Conservation (phyloP, 2,113 vertebrate species). For the Cavia porcellus region DNA sequence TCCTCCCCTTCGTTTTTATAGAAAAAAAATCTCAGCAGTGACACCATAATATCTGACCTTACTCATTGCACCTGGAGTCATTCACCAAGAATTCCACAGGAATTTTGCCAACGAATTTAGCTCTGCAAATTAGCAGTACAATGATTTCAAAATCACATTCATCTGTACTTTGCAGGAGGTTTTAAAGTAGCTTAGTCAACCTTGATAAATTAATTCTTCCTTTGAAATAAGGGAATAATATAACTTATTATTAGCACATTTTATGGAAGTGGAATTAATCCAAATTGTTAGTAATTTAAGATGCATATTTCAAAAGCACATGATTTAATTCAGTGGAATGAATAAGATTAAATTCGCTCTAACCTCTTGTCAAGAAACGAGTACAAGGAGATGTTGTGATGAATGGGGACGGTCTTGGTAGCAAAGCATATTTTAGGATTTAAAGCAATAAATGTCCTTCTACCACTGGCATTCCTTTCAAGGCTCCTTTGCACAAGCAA, state of each 20-base stretch:
- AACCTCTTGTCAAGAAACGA: conserved; percentile 80
- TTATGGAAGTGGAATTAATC: conserved; percentile 82
- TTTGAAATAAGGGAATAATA: conserved; percentile 76
- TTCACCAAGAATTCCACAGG: conserved; percentile 72
- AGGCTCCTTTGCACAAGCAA: neutral
- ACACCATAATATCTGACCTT: conserved; percentile 80
- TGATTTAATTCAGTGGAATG: conserved; percentile 84
- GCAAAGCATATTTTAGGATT: conserved; percentile 50
- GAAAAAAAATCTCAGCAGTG: conserved; percentile 56
- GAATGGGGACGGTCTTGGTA: conserved; percentile 61
- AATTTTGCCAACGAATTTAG: conserved; percentile 77
- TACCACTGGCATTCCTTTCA: neutral
- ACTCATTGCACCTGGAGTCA: conserved; percentile 70
- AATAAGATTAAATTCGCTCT: conserved; percentile 85
- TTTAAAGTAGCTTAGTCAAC: conserved; percentile 76
- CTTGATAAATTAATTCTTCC: conserved; percentile 85
- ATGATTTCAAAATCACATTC: conserved; percentile 79
- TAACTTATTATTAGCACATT: conserved; percentile 85
- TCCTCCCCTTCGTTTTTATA: conserved; percentile 76
- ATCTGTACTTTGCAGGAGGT: conserved; percentile 76
- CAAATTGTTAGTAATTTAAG: conserved; percentile 84
- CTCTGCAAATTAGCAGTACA: conserved; percentile 68
- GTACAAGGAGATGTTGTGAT: conserved; percentile 71
- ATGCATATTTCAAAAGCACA: conserved; percentile 83
- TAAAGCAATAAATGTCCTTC: conserved; percentile 51